Evolutionary conservation across 2,888 invertebrate species (phyloP).

Genomic region (Calameuta filiformis): DNA sequence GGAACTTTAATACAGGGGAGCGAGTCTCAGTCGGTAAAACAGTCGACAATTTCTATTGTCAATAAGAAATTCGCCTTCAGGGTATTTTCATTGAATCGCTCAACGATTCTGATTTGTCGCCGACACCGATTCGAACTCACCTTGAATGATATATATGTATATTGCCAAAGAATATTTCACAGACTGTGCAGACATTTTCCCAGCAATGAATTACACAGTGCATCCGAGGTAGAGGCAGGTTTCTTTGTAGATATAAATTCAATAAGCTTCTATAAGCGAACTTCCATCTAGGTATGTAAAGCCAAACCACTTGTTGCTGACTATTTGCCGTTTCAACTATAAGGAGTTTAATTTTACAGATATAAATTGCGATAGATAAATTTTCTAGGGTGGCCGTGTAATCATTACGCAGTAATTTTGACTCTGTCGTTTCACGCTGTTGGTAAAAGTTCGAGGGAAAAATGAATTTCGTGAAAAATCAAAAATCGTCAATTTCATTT

Average conservation of each 20-base stretch:
- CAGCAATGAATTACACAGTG: neutral
- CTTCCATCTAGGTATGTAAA: slow-evolving; percentile 20
- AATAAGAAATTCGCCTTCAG: neutral
- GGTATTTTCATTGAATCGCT: neutral
- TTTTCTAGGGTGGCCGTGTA: neutral
- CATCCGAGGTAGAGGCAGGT: neutral
- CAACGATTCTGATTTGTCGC: neutral
- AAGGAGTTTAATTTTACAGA: neutral
- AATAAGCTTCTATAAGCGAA: neutral
- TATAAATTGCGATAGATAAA: neutral
- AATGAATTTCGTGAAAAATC: neutral
- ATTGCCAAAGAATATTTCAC: neutral
- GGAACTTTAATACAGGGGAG: neutral
- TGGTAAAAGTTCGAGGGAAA: neutral
- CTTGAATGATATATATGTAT: neutral
- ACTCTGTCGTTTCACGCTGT: neutral
- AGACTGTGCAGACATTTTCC: neutral
- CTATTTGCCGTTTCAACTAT: slow-evolving; percentile 6
- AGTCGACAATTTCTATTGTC: neutral
- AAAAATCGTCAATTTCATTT: neutral
- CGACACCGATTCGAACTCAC: neutral
- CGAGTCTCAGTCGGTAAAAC: neutral
- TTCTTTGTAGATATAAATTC: neutral
- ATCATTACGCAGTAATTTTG: neutral
- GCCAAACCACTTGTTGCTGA: slow-evolving; percentile 37